Conservation (phyloP, 2,888 invertebrate genomes). For the Tetragonula carbonaria region DNA sequence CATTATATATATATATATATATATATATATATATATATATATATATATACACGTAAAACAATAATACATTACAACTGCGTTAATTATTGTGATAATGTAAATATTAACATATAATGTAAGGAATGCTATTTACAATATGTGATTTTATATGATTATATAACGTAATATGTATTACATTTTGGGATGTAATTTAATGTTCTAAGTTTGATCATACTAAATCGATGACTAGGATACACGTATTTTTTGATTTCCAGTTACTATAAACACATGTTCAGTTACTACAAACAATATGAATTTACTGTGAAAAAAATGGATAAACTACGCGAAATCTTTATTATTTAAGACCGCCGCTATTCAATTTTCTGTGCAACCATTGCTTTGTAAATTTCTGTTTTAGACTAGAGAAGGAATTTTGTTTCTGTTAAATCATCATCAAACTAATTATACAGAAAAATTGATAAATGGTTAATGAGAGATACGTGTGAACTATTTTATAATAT, state of each 20-base stretch:
- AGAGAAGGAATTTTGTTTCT: not conserved
- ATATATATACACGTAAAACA: slow-evolving; percentile 61
- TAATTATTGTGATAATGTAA: slow-evolving; percentile 50
- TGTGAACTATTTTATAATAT: not conserved
- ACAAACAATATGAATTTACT: slow-evolving; percentile 26
- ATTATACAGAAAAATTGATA: not conserved
- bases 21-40: too few relatives aligned
- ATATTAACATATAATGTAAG: slow-evolving; percentile 67
- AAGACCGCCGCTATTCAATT: slow-evolving; percentile 63
- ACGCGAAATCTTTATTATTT: slow-evolving; percentile 58
- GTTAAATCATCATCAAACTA: not conserved
- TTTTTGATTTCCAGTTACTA: slow-evolving; percentile 35
- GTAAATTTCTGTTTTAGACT: not conserved
- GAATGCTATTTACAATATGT: slow-evolving; percentile 79
- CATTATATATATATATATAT: slow-evolving; percentile 62
- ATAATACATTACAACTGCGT: slow-evolving; percentile 51
- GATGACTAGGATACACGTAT: slow-evolving; percentile 70
- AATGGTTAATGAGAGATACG: not conserved
- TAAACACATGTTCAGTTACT: slow-evolving; percentile 25
- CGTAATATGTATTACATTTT: slow-evolving; percentile 41
- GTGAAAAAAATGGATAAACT: slow-evolving; percentile 45
- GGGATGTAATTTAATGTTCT: slow-evolving; percentile 34
- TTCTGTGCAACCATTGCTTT: slow-evolving; percentile 41
- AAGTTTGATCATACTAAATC: slow-evolving; percentile 44
- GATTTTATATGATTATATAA: slow-evolving; percentile 55